phyloP scores from a whole-genome alignment of 2,797 vertebrate species.

The Scolopax rusticola region DNA sequence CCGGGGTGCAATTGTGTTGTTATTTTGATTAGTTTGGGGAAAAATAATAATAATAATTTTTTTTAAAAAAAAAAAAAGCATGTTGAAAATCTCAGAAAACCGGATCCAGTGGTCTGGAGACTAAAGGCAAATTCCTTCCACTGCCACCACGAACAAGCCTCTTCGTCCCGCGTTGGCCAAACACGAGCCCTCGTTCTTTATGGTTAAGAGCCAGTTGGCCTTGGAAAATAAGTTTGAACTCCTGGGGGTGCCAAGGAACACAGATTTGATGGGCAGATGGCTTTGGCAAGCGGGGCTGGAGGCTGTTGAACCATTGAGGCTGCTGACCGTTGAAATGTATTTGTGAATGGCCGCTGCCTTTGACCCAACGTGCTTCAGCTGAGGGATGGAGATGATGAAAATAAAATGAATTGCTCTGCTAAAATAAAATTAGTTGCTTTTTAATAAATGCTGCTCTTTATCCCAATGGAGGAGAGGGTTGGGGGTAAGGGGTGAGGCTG shows the following conservation, averaged over 20 bases:
- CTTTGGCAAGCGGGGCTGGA: constrained; percentile 41
- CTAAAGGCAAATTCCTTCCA: constrained; percentile 7
- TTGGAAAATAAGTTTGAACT: constrained; percentile 27
- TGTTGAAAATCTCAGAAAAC: background rate
- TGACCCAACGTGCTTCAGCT: fast-evolving
- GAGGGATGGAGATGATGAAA: background rate
- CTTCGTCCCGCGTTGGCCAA: background rate
- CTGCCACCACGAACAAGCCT: background rate
- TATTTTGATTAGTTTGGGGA: background rate
- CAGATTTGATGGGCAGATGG: constrained; percentile 37
- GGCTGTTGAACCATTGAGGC: background rate
- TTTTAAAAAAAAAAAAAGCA: too few relatives aligned
- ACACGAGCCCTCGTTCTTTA: constrained; percentile 36
- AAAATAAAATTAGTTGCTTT: background rate
- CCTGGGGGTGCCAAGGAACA: constrained; percentile 57
- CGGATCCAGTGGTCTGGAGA: background rate
- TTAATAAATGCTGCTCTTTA: background rate
- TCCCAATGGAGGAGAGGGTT: fast-evolving
- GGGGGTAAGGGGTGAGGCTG: background rate
- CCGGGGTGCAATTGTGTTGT: fast-evolving
- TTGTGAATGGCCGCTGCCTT: constrained; percentile 69
- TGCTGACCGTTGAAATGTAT: constrained; percentile 43
- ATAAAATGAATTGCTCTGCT: background rate
- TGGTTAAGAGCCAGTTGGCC: constrained; percentile 70
- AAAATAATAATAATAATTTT: too few relatives aligned